Base-by-base conservation (phyloP, 2,113 vertebrate species). In the Dasyurus viverrinus region DNA sequence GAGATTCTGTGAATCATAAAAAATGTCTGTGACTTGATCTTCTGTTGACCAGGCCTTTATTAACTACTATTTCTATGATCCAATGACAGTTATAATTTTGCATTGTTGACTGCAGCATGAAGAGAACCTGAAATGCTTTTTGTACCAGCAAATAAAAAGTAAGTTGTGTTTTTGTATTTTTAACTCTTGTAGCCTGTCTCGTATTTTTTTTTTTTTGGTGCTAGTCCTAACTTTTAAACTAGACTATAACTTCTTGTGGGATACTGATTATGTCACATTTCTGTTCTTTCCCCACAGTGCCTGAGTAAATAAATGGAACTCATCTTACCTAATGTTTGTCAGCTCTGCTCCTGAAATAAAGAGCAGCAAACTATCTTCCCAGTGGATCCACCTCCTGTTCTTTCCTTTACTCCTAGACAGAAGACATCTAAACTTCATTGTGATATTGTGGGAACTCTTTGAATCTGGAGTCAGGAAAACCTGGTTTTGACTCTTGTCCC, bases 101-200 rank as follows among this genome's bases (percentile, higher is more conserved):
- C 96, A 93, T 95, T 94, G 96, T 91, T 89, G 94, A 96, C 95
- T 95, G 92, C 96, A 95, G 93, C 95, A 97, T 47, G n/a, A 84
- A 90, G 47, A 93, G 95, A 89, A 27, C 93, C 95, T 68, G 54
- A 96, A 97, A 90, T 92, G 91, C 93, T 96, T 98, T 97, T 84
- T 94, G 94, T 97, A 95, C 97, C 90, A 96, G 92, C 53, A 53
- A 95, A 97, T 54, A 94, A 93, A 96, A 96, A 96, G 2, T 94
- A 93, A 91, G 95, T 25, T 96, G 55, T 95, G 94, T 94, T 50
- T 96, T 96, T 54, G 90, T 93, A 94, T 95, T 96, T 96, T 96
- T 97, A 96, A 60, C 60, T 96, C 92, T 97, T 96, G 93, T 84
- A 42, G 60, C 36, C 36, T n/a, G 30, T 84, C 36, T 84, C 42